Base-by-base conservation (phyloP, 2,888 invertebrate species). In the Nymphalis polychloros region DNA sequence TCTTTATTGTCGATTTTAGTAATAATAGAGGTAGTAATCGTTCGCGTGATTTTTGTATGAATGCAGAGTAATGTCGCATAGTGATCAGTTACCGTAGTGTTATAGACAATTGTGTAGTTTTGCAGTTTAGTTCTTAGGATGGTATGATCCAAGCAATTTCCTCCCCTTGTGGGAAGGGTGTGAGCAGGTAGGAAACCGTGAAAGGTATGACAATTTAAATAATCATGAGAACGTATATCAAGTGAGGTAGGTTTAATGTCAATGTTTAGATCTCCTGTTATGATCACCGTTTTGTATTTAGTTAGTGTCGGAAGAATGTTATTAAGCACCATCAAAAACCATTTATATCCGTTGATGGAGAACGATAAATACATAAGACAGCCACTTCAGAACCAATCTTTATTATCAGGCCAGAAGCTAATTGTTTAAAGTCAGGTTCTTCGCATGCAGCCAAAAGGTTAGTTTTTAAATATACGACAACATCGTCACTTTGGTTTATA, bases 71-170 rank as follows among this genome's bases (percentile, higher is more conserved):
- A 35, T 35, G 35, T 35, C 3, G 35, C 35, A 31, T 48, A 8
- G 47, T 64, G 64, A 31, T 64, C 64, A 8, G 64, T 64, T 17
- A 64, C 23, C 3, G 57, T 46, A 2, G 64, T 47, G 8, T 59
- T n/a, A 23, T 23, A 17, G 17, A 64, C 48, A 20, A 47, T 13
- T 17, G 59, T 59, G 7, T 8, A n/a, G 8, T 35, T 5, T n/a
- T 6, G 57, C 17, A 31, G 19, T 19, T 50, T 23, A 27, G 63
- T 63, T 57, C 59, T 63, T 35, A 67, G 10, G n/a, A 68, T 68
- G 10, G 35, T 49, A n/a, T 68, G 64, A 20, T 64, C 68, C 7
- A 68, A 50, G 27, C 68, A 68, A 20, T 52, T 63, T 19, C n/a
- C 27, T 7, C 23, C 20, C 52, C 68, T 63, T 49, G 68, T 68